Evolutionary conservation across 2,797 vertebrate genomes (phyloP).

Genomic region (Mycteria americana): DNA sequence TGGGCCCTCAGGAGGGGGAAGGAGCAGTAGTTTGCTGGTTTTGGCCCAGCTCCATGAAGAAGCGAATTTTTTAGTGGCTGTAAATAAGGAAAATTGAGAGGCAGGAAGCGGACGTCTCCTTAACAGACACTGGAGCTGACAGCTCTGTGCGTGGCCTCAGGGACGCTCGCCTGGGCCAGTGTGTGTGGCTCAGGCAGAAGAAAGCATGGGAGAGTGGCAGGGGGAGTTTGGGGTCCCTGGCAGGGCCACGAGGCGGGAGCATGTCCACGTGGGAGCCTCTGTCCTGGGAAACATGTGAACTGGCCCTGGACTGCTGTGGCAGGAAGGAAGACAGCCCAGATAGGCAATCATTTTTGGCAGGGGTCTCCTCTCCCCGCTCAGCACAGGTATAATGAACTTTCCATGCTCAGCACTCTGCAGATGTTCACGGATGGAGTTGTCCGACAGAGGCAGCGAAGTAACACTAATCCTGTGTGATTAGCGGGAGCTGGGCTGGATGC

Average conservation of each 20-base stretch:
- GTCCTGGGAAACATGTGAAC: neutral
- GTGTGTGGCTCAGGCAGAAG: neutral
- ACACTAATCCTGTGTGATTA: neutral
- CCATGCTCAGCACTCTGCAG: neutral
- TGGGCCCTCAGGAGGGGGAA: slow-evolving; percentile 36
- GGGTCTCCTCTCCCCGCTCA: neutral
- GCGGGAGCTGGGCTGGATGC: neutral
- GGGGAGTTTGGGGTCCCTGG: neutral
- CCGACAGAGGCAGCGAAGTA: neutral
- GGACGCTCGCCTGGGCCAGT: accelerated
- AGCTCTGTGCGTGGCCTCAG: neutral
- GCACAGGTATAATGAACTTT: neutral
- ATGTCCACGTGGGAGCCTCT: neutral
- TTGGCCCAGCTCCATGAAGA: slow-evolving; percentile 55
- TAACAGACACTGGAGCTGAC: neutral
- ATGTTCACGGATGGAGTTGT: accelerated
- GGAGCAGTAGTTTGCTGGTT: slow-evolving; percentile 52
- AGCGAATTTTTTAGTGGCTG: neutral
- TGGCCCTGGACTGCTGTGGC: neutral
- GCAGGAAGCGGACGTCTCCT: slow-evolving; percentile 49
- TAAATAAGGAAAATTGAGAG: neutral
- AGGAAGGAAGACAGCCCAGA: neutral
- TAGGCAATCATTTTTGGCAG: neutral
- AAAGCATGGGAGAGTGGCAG: neutral
- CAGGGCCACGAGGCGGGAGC: neutral